Evolutionary conservation across 2,113 vertebrate species (phyloP).

Genomic region (Scortum barcoo): DNA sequence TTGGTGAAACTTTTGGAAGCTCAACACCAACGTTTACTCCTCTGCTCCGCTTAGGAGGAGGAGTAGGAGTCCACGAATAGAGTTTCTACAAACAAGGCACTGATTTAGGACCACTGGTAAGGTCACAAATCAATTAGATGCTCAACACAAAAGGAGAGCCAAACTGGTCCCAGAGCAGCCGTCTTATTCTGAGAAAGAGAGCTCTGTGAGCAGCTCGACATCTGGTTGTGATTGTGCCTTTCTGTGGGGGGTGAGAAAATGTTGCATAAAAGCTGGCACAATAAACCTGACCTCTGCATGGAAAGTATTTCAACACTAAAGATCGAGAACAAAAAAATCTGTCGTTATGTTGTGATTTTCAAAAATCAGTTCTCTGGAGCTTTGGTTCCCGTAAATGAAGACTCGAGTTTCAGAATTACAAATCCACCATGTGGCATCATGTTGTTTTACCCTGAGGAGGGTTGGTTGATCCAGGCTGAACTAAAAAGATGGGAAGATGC

Average conservation of each 20-base stretch:
- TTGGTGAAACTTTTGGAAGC: not conserved
- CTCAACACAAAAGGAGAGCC: constrained; percentile 8
- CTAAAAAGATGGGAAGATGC: not conserved
- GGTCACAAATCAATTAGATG: constrained; percentile 26
- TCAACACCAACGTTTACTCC: not conserved
- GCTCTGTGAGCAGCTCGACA: constrained; percentile 17
- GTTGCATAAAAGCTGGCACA: constrained; percentile 29
- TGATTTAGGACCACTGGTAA: constrained; percentile 37
- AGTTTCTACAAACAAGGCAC: constrained; percentile 36
- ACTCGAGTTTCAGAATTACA: not conserved
- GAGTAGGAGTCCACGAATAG: constrained; percentile 61
- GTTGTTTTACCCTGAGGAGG: not conserved
- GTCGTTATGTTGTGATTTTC: not conserved
- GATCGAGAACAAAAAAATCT: not conserved
- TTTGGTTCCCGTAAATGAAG: not conserved
- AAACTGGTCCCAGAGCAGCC: constrained; percentile 62
- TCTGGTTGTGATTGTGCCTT: constrained; percentile 39
- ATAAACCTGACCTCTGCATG: not conserved
- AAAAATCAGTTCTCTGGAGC: not conserved
- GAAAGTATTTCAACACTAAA: constrained; percentile 16
- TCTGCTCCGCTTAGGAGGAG: constrained; percentile 52
- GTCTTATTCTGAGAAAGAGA: not conserved
- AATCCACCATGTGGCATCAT: not conserved
- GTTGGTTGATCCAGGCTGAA: not conserved
- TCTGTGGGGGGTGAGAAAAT: not conserved